Evolutionary conservation across 2,888 invertebrate genomes (phyloP).

Genomic region (Tachina lurida): DNA sequence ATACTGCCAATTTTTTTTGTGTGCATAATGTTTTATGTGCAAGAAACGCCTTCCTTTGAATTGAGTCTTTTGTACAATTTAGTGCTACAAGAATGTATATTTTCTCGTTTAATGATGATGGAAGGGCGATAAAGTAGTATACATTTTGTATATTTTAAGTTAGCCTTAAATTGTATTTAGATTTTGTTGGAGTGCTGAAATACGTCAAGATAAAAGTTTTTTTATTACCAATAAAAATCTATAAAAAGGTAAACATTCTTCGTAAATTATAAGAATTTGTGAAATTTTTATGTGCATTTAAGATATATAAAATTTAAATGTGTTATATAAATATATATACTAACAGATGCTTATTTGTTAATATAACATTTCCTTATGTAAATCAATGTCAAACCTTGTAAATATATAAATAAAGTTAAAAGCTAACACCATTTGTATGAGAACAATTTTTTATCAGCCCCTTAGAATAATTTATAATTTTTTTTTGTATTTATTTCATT

Average conservation of each 20-base stretch:
- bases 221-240: neutral
- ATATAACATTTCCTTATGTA: too few species aligned
- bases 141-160: neutral
- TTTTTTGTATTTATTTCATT: too few species aligned
- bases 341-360: too few species aligned
- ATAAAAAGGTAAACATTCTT: neutral
- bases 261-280: neutral
- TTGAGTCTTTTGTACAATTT: neutral
- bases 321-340: neutral
- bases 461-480: too few species aligned
- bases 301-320: neutral
- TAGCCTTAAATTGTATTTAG: neutral
- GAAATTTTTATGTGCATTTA: neutral
- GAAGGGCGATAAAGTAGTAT: neutral
- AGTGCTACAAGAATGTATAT: neutral
- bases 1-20: slow-evolving; percentile 20
- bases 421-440: too few species aligned
- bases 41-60: slow-evolving; percentile 3
- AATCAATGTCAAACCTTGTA: too few species aligned
- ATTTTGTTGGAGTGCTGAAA: slow-evolving; percentile 4
- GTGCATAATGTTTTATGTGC: neutral
- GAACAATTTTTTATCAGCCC: too few species aligned
- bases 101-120: neutral
- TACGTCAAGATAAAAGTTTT: neutral
- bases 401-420: too few species aligned